Conservation (phyloP, 2,888 invertebrate species). For the Julus scandinavius region DNA sequence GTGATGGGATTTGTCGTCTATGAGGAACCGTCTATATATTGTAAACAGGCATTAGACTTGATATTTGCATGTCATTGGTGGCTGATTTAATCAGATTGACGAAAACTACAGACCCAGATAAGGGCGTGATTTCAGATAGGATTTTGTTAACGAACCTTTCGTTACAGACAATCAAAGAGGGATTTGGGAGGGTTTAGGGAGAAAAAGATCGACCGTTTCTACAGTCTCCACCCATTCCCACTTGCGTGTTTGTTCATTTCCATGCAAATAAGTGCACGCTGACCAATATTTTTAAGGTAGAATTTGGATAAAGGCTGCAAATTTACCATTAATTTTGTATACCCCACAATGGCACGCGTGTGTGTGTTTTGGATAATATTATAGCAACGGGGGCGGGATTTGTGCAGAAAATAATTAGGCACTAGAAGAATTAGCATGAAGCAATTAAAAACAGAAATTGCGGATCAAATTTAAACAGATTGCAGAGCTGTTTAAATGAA, state of each 20-base stretch:
- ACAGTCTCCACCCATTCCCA: not conserved
- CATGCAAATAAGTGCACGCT: conserved; percentile 43
- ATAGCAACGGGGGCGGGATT: conserved; percentile 46
- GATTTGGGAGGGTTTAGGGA: not conserved
- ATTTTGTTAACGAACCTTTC: conserved; percentile 49
- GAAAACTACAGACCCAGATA: conserved; percentile 47
- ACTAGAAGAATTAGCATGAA: conserved; percentile 43
- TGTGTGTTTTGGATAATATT: conserved; percentile 42
- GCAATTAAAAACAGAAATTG: conserved; percentile 44
- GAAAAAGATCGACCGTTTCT: not conserved
- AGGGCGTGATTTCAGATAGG: conserved; percentile 49
- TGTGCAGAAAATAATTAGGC: conserved; percentile 26
- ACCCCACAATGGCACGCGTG: conserved; percentile 10
- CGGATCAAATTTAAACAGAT: conserved; percentile 45
- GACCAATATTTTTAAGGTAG: conserved; percentile 42
- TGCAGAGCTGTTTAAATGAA: conserved; percentile 36
- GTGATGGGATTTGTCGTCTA: conserved; percentile 35
- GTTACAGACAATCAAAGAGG: conserved; percentile 41
- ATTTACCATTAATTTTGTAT: conserved; percentile 21
- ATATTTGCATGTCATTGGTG: conserved; percentile 50
- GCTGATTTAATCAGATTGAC: conserved; percentile 48
- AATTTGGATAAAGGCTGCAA: conserved; percentile 34
- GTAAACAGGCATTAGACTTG: conserved; percentile 49
- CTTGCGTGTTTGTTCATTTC: conserved; percentile 15
- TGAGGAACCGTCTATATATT: conserved; percentile 20